Evolutionary conservation across 2,113 vertebrate genomes (phyloP).

Genomic region (Antechinus stuartii): DNA sequence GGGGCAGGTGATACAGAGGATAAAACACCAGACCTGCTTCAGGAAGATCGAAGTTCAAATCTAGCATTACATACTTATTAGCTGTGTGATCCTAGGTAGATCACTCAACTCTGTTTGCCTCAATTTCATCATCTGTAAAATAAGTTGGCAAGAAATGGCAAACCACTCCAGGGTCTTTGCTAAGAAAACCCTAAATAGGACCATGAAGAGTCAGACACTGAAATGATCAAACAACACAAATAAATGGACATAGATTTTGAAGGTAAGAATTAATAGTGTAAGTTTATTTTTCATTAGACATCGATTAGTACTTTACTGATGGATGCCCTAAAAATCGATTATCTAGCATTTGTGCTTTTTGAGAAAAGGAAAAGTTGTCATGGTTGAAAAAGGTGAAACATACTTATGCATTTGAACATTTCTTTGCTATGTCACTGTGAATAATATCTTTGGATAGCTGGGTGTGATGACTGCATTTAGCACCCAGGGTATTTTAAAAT

Average conservation of each 20-base stretch:
- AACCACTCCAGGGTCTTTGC: not conserved
- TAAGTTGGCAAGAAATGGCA: not conserved
- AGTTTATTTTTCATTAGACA: not conserved
- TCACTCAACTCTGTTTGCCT: not conserved
- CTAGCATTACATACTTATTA: no score
- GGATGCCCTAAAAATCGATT: not conserved
- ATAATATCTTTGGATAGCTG: not conserved
- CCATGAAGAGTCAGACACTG: not conserved
- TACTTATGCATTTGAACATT: not conserved
- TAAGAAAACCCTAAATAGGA: not conserved
- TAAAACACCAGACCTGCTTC: no score
- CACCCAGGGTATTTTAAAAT: no score
- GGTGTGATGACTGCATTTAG: no score
- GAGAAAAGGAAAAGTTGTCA: not conserved
- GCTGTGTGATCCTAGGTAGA: no score
- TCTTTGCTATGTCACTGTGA: not conserved
- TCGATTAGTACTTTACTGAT: not conserved
- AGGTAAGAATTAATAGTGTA: not conserved
- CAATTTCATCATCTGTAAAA: not conserved
- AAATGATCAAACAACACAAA: not conserved
- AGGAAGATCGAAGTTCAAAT: no score
- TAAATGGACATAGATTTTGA: not conserved
- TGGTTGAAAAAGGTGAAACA: not conserved
- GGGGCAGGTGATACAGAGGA: no score
- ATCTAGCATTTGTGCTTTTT: not conserved